Percentiles rank a stretch among this genome's conserved stretches.
Evolutionary conservation across 2,113 vertebrate species (phyloP).

Genomic region (Callipepla californica): DNA sequence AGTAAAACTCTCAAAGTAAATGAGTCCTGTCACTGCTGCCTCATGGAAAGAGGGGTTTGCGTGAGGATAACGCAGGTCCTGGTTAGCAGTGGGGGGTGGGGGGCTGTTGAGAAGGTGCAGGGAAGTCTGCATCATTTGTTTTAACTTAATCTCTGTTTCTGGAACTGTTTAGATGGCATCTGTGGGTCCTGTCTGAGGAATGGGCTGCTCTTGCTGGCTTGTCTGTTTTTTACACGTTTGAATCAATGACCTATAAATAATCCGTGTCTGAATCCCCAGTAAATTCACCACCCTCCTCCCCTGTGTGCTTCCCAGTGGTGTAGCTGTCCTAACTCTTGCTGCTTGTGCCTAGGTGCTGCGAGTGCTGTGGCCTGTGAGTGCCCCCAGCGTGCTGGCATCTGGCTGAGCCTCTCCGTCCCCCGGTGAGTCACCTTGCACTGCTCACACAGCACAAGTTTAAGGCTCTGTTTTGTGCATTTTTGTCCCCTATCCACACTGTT

Average conservation of each 20-base stretch:
- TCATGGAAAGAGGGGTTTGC: constrained; percentile 1
- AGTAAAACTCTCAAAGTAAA: constrained; percentile 64
- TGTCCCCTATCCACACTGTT: not conserved
- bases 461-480: not conserved
- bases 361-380: constrained; percentile 37
- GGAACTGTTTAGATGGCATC: constrained; percentile 33
- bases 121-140: not conserved
- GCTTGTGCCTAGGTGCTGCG: constrained; percentile 46
- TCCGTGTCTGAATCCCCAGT: rapidly evolving
- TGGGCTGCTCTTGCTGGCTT: not conserved
- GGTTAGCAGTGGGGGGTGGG: not conserved
- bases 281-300: rapidly evolving
- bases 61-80: not conserved
- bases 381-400: constrained; percentile 43
- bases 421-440: not conserved
- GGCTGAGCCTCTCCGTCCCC: not conserved
- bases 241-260: not conserved
- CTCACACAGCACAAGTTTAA: no score
- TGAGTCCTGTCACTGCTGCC: constrained; percentile 28
- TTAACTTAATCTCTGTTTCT: constrained; percentile 36
- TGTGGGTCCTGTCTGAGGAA: not conserved
- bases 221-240: not conserved
- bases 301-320: rapidly evolving
- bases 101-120: constrained; percentile 42
- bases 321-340: rapidly evolving